A percentile compares a stretch with the other conserved stretches of the same genome.
These are phyloP conservation scores for Poecilobothrus nobilitatus DNA, from an alignment of 2,888 invertebrate species.

Conservation along the genomic window DNA sequence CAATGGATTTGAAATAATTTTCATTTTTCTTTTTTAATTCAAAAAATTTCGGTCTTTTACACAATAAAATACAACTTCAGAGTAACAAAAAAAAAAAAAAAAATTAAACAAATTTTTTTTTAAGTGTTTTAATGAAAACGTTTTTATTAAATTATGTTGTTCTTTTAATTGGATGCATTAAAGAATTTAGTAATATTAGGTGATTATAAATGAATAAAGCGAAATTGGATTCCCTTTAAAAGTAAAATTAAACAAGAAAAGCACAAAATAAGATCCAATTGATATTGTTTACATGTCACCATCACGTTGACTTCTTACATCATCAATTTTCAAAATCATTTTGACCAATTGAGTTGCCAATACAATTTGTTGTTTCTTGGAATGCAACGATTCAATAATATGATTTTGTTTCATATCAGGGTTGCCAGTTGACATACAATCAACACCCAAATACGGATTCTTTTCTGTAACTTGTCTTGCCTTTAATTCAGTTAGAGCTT, in stretches of 20 bases:
- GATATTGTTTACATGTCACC: constrained; percentile 16
- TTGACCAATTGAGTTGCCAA: constrained; percentile 96
- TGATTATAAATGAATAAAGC: background rate
- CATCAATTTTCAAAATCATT: constrained; percentile 99
- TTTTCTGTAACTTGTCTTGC: constrained; percentile 77
- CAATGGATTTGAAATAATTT: too few relatives aligned
- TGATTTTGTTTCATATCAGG: constrained; percentile 88
- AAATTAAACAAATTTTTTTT: too few relatives aligned
- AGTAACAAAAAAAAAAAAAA: too few relatives aligned
- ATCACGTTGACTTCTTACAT: constrained; percentile 64
- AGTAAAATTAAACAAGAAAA: background rate
- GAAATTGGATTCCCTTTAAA: background rate
- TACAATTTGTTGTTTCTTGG: constrained; percentile 94
- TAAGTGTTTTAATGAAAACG: background rate
- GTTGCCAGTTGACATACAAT: constrained; percentile 80
- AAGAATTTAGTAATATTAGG: background rate
- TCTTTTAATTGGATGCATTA: background rate
- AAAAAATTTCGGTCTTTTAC: too few relatives aligned
- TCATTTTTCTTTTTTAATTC: too few relatives aligned
- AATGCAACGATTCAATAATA: constrained; percentile 93
- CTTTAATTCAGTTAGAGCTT: constrained; percentile 84
- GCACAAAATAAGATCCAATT: background rate
- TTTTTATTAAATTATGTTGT: background rate
- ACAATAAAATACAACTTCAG: too few relatives aligned
- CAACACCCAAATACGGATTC: constrained; percentile 83